These are phyloP conservation scores for Lineus longissimus DNA, from an alignment of 1,140 invertebrate species.

Conservation along the genomic window DNA sequence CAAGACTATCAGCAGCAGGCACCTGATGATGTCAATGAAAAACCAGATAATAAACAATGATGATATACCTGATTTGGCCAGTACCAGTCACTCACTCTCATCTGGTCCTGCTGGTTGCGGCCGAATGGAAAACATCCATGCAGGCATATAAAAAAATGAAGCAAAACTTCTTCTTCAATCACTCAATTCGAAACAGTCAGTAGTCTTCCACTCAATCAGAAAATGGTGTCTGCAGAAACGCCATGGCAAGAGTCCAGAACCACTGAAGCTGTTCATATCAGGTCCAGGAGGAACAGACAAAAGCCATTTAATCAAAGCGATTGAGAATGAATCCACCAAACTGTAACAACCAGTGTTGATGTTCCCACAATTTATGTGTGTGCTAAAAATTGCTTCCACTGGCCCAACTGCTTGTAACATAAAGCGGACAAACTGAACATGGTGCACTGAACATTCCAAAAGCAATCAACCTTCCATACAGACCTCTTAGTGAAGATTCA, in stretches of 20 bases:
- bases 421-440: neutral
- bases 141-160: neutral
- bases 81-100: neutral
- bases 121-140: neutral
- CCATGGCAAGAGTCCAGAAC: conserved; percentile 8
- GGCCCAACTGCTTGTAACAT: neutral
- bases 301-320: conserved; percentile 16
- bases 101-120: neutral
- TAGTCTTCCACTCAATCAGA: conserved; percentile 16
- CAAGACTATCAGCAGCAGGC: neutral
- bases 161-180: neutral
- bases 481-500: neutral
- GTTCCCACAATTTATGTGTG: conserved; percentile 9
- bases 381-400: neutral
- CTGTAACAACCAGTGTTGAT: neutral
- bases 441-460: neutral
- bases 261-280: conserved; percentile 16
- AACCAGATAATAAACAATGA: neutral
- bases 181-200: neutral
- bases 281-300: conserved; percentile 19
- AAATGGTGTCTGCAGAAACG: conserved; percentile 13
- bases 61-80: neutral
- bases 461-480: neutral
- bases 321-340: conserved; percentile 18
- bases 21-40: neutral